These are phyloP conservation scores for Platyscapa corneri DNA, from an alignment of 1,140 invertebrate species.

Conservation along the genomic window DNA sequence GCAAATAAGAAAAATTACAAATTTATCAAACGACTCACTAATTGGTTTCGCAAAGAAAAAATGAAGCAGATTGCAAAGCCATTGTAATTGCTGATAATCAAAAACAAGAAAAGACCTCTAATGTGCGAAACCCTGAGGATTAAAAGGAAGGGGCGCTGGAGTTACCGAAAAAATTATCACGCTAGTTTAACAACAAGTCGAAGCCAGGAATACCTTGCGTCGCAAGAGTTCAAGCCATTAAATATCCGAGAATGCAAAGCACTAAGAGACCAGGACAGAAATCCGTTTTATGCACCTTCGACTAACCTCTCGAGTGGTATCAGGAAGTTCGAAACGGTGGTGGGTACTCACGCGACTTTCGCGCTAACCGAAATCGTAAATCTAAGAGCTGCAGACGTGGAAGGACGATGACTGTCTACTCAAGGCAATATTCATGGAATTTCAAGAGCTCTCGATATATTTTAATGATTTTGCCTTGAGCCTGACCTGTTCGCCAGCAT, in stretches of 20 bases:
- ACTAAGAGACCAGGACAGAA: not conserved
- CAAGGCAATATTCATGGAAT: slow-evolving; percentile 41
- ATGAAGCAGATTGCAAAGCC: no score
- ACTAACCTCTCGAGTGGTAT: slow-evolving; percentile 4
- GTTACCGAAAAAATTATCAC: not conserved
- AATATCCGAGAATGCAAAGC: not conserved
- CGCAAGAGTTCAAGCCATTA: not conserved
- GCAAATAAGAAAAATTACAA: no score
- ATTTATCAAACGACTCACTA: no score
- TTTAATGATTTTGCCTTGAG: slow-evolving; percentile 45
- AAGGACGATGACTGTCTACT: slow-evolving; percentile 35
- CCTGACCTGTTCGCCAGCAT: not conserved
- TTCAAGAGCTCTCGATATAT: slow-evolving; percentile 31
- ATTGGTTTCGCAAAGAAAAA: no score
- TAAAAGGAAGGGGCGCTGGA: not conserved
- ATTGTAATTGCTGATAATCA: no score
- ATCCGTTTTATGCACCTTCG: slow-evolving; percentile 19
- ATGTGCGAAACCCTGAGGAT: not conserved
- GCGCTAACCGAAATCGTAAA: slow-evolving; percentile 40
- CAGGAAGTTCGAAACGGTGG: slow-evolving; percentile 34
- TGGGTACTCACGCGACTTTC: slow-evolving; percentile 26
- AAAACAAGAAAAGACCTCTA: not conserved
- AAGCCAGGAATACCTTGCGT: not conserved
- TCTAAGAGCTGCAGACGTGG: slow-evolving; percentile 30
- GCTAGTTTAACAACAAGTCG: not conserved